Percentiles rank a stretch among this genome's conserved stretches.
Conservation (phyloP, 2,888 invertebrate species). For the Calliphora vomitoria region DNA sequence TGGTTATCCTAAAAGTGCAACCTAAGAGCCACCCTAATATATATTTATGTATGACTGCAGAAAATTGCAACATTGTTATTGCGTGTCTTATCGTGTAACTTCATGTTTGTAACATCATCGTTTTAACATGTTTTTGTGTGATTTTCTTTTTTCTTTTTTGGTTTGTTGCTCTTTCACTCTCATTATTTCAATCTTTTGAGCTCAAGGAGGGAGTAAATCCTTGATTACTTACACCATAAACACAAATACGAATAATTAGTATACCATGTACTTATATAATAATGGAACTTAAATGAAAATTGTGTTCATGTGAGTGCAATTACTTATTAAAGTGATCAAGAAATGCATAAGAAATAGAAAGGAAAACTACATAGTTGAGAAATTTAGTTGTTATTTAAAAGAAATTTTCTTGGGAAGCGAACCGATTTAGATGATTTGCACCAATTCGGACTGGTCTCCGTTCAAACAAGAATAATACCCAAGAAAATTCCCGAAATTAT, state of each 20-base stretch:
- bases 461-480: too few species aligned
- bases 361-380: too few species aligned
- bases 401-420: too few species aligned
- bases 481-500: too few species aligned
- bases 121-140: constrained; percentile 35
- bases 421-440: too few species aligned
- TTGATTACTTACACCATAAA: constrained; percentile 48
- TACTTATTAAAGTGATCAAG: background rate
- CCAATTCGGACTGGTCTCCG: too few species aligned
- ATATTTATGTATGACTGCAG: constrained; percentile 1
- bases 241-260: constrained; percentile 56
- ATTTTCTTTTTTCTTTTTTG: background rate
- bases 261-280: constrained; percentile 11
- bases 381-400: background rate
- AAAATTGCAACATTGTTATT: constrained; percentile 69
- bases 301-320: background rate
- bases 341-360: background rate
- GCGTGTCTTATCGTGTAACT: constrained; percentile 70
- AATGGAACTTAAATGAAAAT: constrained; percentile 4
- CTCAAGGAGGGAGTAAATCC: constrained; percentile 40
- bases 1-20: too few species aligned
- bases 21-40: background rate
- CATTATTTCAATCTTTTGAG: constrained; percentile 24
- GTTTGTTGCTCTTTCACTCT: constrained; percentile 21
- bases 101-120: constrained; percentile 53